Evolutionary conservation across 2,113 vertebrate species (phyloP).

Genomic region (Zosterops hypoxanthus): DNA sequence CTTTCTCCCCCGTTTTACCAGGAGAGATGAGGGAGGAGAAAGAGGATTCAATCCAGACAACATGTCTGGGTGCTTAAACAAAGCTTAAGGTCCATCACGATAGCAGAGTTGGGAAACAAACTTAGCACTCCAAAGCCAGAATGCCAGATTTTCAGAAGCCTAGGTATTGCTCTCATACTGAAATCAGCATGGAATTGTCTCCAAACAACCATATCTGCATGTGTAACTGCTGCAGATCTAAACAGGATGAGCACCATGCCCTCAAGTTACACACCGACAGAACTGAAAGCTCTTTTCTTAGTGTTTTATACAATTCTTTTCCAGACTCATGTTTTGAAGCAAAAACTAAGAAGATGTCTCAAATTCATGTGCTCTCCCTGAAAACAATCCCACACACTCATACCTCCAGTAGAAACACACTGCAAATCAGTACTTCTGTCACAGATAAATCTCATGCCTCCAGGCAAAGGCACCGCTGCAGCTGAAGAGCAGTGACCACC

Average conservation of each 20-base stretch:
- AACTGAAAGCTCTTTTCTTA: background rate
- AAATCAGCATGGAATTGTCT: background rate
- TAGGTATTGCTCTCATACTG: background rate
- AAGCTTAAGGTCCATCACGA: background rate
- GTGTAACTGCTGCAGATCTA: background rate
- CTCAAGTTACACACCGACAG: background rate
- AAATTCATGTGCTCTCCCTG: background rate
- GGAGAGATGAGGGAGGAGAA: background rate
- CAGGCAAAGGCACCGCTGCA: background rate
- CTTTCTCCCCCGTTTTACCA: background rate
- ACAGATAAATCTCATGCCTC: background rate
- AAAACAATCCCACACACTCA: background rate
- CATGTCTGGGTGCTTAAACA: background rate
- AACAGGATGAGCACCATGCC: background rate
- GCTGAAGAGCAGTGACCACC: background rate
- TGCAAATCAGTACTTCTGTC: background rate
- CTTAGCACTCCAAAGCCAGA: background rate
- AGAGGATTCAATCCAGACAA: background rate
- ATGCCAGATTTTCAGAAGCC: background rate
- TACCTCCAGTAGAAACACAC: background rate
- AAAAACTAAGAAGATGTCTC: background rate
- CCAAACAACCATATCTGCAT: background rate
- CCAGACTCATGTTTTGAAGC: background rate
- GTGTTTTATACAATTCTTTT: background rate
- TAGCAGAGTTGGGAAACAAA: background rate